Evolutionary conservation across 2,888 invertebrate genomes (phyloP), one percentile per base, ranked within the genome.

Genomic region (Dendrolimus pini): DNA sequence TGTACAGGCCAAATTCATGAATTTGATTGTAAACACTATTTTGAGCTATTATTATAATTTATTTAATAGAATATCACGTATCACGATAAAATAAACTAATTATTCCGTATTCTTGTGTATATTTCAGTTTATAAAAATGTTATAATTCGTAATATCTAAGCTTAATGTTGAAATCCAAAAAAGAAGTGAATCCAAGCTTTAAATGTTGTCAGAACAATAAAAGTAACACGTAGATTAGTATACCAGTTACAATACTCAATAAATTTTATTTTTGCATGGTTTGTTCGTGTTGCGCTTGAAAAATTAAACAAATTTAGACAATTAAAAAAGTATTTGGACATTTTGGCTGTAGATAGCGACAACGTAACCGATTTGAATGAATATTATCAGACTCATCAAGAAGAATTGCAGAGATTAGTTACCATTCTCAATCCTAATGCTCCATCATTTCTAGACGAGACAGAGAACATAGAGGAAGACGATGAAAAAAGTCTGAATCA

Each of bases 291-390:
- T 30, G 12, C 47, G 47, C 47, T 47, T 47, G 12, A 30, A 18
- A 41, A 47, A 56, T 56, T 52, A 55, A 47, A 55, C 55, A 68
- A 66, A 70, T 65, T 68, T 78, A 91, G 91, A 77, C 89, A 91
- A 77, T 78, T 91, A 75, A 88, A 84, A 80, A 92, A 93, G 71
- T 93, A 93, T 80, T 87, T 93, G 83, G 92, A 93, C 84, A 93
- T 93, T 87, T 85, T 93, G 72, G 92, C 89, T 68, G 85, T 89
- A 13, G 86, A 89, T 58, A 86, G 91, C 58, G 89, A 89, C 57
- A 87, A 75, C 55, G 78, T 80, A 1, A 77, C 83, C 7, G 89
- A 89, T 65, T 67, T 89, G 61, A 85, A 82, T 61, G 74, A 84
- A 58, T 90, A 89, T 58, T 89, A 86, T 61, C 80, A 82, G 63